Evolutionary conservation across 2,797 vertebrate genomes (phyloP).

Genomic region (Amblyraja radiata): DNA sequence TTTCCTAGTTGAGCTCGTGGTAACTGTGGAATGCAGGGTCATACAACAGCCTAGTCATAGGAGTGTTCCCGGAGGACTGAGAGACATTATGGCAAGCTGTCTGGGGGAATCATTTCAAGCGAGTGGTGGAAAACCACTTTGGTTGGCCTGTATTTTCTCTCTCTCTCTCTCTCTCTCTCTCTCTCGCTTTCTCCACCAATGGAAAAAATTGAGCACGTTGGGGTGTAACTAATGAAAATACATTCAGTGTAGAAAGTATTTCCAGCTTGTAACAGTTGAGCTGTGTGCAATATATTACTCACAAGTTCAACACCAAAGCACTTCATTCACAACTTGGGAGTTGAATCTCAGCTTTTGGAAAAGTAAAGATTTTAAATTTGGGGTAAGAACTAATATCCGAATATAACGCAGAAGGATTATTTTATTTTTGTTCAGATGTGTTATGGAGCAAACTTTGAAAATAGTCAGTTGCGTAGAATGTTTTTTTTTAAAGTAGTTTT

Average conservation of each 20-base stretch:
- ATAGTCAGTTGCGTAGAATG: background rate
- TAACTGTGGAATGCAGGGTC: slow-evolving; percentile 72
- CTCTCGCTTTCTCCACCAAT: slow-evolving; percentile 57
- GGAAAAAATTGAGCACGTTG: slow-evolving; percentile 70
- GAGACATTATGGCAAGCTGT: slow-evolving; percentile 58
- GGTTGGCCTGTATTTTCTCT: slow-evolving; percentile 57
- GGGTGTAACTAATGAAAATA: slow-evolving; percentile 69
- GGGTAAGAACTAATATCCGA: background rate
- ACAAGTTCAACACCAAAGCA: slow-evolving; percentile 46
- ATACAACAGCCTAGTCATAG: slow-evolving; percentile 73
- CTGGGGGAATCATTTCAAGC: slow-evolving; percentile 59
- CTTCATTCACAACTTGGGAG: slow-evolving; percentile 49
- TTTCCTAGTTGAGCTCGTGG: slow-evolving; percentile 60
- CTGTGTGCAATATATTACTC: slow-evolving; percentile 13
- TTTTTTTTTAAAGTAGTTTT: background rate
- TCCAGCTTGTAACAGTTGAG: slow-evolving; percentile 56
- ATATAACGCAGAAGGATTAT: background rate
- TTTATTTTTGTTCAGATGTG: background rate
- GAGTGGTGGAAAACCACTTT: slow-evolving; percentile 68
- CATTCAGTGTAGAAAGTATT: slow-evolving; percentile 54
- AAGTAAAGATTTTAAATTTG: background rate
- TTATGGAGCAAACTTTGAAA: background rate
- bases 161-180: background rate
- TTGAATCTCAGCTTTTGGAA: background rate
- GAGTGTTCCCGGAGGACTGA: slow-evolving; percentile 60